phyloP scores from a whole-genome alignment of 2,113 vertebrate species.

The Paradisaea rubra region DNA sequence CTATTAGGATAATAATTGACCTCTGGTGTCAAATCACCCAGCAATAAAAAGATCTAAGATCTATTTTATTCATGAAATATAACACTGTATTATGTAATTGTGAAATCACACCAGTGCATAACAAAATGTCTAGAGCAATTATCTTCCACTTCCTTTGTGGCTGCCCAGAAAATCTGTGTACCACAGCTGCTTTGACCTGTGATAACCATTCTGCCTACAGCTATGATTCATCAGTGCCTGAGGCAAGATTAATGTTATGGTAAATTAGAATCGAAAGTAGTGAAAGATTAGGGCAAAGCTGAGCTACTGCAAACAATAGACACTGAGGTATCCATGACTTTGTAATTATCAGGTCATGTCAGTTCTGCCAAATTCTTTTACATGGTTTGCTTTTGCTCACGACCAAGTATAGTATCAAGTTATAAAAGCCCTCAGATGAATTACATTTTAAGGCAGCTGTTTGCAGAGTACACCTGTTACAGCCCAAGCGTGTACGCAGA shows the following conservation, averaged over 20 bases:
- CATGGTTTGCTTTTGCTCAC: not conserved
- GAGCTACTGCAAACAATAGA: not conserved
- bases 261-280: conserved; percentile 4
- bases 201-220: not conserved
- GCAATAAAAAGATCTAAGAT: not conserved
- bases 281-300: not conserved
- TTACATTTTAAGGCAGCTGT: not conserved
- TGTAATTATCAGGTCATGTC: not conserved
- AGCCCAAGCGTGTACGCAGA: not conserved
- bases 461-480: not conserved
- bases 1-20: not conserved
- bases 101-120: not conserved
- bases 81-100: not conserved
- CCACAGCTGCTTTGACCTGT: not conserved
- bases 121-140: conserved; percentile 1
- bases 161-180: not conserved
- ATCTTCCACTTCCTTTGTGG: not conserved
- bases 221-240: not conserved
- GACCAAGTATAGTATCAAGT: not conserved
- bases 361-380: not conserved
- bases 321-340: not conserved
- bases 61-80: not conserved
- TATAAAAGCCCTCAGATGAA: not conserved
- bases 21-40: not conserved
- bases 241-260: not conserved